Base-by-base conservation (phyloP, 2,888 invertebrate species). In the Zaprionus lineosus region DNA sequence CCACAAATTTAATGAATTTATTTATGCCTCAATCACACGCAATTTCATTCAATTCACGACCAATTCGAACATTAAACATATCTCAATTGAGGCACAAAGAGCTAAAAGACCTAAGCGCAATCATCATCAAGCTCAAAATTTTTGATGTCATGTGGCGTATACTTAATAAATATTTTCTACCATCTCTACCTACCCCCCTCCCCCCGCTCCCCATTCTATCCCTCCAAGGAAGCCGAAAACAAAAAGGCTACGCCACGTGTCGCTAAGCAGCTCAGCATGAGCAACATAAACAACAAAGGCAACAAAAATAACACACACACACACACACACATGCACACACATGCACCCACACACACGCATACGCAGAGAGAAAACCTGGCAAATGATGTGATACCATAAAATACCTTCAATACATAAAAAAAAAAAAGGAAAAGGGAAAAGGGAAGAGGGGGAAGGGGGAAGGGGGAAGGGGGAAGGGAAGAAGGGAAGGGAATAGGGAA, bases 1-100 rank as follows among this genome's bases (percentile, higher is more conserved):
- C 39, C 21, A 24, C 19, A 36, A 48, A 59, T 40, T 43, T 57
- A 55, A 75, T 73, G 47, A 64, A 76, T 76, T 84, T 60, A 59
- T 76, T 77, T 65, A 62, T 64, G 76, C 79, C 61, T 43, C 79
- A 83, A 79, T 79, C 81, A 65, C 81, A 62, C 56, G 67, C 44
- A 68, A 76, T 72, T 76, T 79, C 68, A 75, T 79, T 75, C 64
- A 79, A 76, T 83, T 76, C 70, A 57, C 43, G 44, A 52, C 43
- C 36, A 53, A 66, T 69, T 53, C 52, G 65, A 61, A 31, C 43
- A 39, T 51, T 50, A 9, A 55, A 14, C 41, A 9, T 28, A 41
- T 15, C 31, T 47, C 56, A 66, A 68, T 62, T 62, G 67, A 1
- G 28, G 28, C 52, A 60, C 64, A 67, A 64, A 51, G 41, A 34